Percentiles rank a stretch among this genome's conserved stretches.
These are phyloP conservation scores for Metaphire vulgaris DNA, from an alignment of 1,140 invertebrate genomes.

Conservation along the genomic window DNA sequence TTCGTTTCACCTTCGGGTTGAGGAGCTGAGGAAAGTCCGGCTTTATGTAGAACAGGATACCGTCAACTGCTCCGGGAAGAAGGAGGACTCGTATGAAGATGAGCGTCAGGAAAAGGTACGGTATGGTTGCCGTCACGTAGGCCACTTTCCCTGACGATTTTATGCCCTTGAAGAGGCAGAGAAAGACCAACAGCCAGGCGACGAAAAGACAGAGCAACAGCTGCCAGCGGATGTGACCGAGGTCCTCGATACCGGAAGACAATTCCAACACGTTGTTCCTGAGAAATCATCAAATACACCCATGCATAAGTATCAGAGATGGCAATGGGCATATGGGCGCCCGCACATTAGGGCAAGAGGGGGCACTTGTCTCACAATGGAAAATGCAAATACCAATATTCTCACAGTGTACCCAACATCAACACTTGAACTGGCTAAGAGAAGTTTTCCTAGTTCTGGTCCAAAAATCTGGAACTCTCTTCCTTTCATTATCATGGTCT, in stretches of 20 bases:
- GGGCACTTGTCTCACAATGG: no score
- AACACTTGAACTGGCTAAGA: background rate
- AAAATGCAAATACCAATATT: no score
- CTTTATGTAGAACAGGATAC: conserved; percentile 73
- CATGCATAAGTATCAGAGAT: no score
- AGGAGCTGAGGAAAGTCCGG: conserved; percentile 24
- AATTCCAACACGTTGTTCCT: conserved; percentile 29
- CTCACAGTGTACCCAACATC: no score
- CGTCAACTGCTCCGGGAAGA: conserved; percentile 69
- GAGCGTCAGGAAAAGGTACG: conserved; percentile 81
- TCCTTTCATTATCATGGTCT: no score
- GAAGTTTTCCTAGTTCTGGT: no score
- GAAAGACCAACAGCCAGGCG: conserved; percentile 30
- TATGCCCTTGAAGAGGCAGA: conserved; percentile 31
- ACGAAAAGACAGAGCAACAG: conserved; percentile 20
- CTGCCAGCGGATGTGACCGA: conserved; percentile 26
- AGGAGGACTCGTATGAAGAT: conserved; percentile 76
- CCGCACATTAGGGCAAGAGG: no score
- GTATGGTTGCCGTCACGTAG: conserved; percentile 73
- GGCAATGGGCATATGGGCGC: no score
- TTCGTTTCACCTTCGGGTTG: conserved; percentile 19
- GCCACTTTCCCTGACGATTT: conserved; percentile 54
- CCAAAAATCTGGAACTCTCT: no score
- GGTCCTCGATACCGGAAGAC: conserved; percentile 25
- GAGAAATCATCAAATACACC: conserved; percentile 15